These are phyloP conservation scores for Ptilorrhoa leucosticta DNA, from an alignment of 2,113 vertebrate species.

Conservation along the genomic window DNA sequence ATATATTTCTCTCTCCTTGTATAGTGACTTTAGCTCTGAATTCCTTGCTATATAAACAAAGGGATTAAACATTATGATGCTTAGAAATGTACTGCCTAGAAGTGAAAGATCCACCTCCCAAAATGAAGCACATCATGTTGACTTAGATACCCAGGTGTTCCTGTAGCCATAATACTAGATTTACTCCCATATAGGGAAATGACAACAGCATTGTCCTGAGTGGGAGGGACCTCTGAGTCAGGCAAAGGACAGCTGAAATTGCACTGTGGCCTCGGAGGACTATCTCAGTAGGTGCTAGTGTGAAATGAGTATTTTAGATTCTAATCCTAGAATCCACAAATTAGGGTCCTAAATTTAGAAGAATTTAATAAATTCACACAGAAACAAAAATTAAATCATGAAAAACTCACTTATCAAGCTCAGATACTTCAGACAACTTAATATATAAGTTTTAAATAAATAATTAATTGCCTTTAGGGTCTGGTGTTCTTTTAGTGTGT, in stretches of 20 bases:
- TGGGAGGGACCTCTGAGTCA: background rate
- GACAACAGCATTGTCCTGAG: background rate
- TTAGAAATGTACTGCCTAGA: background rate
- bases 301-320: background rate
- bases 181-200: background rate
- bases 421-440: background rate
- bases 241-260: background rate
- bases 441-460: background rate
- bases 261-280: background rate
- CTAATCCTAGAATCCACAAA: background rate
- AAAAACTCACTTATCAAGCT: background rate
- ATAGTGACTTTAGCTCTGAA: background rate
- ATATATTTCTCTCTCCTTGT: background rate
- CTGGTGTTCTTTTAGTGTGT: background rate
- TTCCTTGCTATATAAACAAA: background rate
- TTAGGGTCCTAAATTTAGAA: background rate
- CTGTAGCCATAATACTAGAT: background rate
- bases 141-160: background rate
- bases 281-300: background rate
- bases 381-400: background rate
- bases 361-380: background rate
- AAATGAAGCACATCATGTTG: background rate
- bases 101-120: background rate
- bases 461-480: background rate
- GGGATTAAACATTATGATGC: background rate